These are phyloP conservation scores for Xanthostigma xanthostigma DNA, from an alignment of 2,888 invertebrate species.

Conservation along the genomic window DNA sequence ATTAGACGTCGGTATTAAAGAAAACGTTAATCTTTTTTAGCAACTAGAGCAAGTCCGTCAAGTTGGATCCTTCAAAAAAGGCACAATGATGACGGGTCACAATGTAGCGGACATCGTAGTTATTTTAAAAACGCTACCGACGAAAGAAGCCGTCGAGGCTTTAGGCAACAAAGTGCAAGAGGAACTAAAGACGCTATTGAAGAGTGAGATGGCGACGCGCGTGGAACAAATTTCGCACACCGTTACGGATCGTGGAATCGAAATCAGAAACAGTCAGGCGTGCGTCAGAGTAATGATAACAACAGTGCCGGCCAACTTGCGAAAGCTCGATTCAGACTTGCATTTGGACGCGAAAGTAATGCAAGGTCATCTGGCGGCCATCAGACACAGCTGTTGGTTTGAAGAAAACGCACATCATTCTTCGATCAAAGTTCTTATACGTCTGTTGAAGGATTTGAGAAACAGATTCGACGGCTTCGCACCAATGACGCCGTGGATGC, in stretches of 20 bases:
- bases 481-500: slow-evolving; percentile 90
- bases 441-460: slow-evolving; percentile 84
- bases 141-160: slow-evolving; percentile 87
- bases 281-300: slow-evolving; percentile 83
- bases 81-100: slow-evolving; percentile 90
- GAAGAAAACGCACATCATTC: slow-evolving; percentile 96
- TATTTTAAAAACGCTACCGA: slow-evolving; percentile 89
- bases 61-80: slow-evolving; percentile 96
- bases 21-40: slow-evolving; percentile 28
- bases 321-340: slow-evolving; percentile 82
- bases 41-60: slow-evolving; percentile 89
- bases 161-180: slow-evolving; percentile 76
- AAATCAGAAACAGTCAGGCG: slow-evolving; percentile 71
- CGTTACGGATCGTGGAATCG: slow-evolving; percentile 70
- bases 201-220: slow-evolving; percentile 44
- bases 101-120: slow-evolving; percentile 95
- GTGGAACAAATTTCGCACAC: slow-evolving; percentile 37
- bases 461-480: slow-evolving; percentile 80
- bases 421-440: slow-evolving; percentile 81
- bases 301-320: slow-evolving; percentile 84
- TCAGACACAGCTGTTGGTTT: slow-evolving; percentile 94
- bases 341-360: slow-evolving; percentile 61
- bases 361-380: slow-evolving; percentile 82
- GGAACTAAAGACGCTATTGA: slow-evolving; percentile 65
- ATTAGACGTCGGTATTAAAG: background rate